These are phyloP conservation scores for Neopipo cinnamomea DNA, from an alignment of 2,113 vertebrate species.

Conservation along the genomic window DNA sequence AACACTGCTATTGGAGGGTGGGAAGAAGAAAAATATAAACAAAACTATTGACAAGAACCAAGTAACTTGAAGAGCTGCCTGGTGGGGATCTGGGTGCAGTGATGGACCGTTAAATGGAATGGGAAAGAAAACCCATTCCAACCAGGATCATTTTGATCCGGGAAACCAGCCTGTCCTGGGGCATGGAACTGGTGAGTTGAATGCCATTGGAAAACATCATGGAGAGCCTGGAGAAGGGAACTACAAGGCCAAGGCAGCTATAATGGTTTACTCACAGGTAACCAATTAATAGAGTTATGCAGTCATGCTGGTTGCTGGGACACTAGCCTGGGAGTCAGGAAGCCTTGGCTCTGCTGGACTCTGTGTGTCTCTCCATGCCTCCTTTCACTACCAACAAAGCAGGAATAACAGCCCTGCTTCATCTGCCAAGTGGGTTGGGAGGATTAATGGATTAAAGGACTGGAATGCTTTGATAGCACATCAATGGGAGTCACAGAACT, in stretches of 20 bases:
- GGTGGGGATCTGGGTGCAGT: not conserved
- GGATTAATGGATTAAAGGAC: not conserved
- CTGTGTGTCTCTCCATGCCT: not conserved
- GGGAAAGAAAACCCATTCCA: not conserved
- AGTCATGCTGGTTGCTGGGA: not conserved
- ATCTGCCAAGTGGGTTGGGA: not conserved
- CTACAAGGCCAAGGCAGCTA: not conserved
- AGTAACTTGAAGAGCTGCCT: not conserved
- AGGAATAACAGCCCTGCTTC: not conserved
- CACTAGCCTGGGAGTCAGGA: not conserved
- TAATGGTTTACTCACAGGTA: not conserved
- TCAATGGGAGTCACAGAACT: not conserved
- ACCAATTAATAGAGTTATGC: not conserved
- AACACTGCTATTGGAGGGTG: not conserved
- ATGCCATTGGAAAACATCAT: not conserved
- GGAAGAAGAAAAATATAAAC: not conserved
- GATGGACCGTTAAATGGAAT: not conserved
- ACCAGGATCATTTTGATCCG: fast-evolving
- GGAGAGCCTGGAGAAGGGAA: not conserved
- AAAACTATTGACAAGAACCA: not conserved
- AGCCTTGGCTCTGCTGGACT: not conserved
- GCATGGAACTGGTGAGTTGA: not conserved
- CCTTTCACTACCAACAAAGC: not conserved
- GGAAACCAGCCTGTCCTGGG: not conserved
- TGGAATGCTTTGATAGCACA: not conserved